A percentile compares a stretch with the other conserved stretches of the same genome.
Conservation (phyloP, 37 sponge, comb jelly and placozoan genomes). For the Aphrocallistes beatrix region DNA sequence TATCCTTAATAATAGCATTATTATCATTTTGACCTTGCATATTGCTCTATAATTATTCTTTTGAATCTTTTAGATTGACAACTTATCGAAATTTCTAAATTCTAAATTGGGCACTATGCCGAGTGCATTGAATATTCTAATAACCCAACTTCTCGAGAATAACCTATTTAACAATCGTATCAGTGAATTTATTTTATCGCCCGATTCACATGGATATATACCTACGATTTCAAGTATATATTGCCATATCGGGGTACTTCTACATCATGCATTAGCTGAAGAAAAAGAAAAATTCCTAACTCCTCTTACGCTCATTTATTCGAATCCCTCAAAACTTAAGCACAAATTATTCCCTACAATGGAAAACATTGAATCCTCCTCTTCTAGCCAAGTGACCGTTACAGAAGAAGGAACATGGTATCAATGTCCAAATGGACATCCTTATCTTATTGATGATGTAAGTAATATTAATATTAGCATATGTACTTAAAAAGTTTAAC, state of each 20-base stretch:
- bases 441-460: not conserved
- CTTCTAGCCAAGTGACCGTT: not conserved
- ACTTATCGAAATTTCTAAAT: not conserved
- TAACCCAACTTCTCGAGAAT: not conserved
- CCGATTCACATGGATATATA: not conserved
- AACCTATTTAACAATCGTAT: not conserved
- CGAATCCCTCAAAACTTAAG: not conserved
- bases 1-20: too few species aligned
- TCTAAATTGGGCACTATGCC: not conserved
- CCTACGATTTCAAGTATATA: not conserved
- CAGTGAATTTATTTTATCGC: not conserved
- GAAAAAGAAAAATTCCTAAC: not conserved
- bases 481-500: too few species aligned
- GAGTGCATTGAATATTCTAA: not conserved
- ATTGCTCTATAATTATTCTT: not conserved
- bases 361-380: not conserved
- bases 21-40: too few species aligned
- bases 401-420: not conserved
- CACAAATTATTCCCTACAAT: not conserved
- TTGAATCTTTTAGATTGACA: not conserved
- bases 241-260: not conserved
- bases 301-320: not conserved
- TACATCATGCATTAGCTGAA: not conserved
- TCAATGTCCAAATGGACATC: constrained; percentile 16
- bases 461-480: too few species aligned